Base-by-base conservation (phyloP, 2,113 vertebrate genomes). In the Hyaena hyaena region DNA sequence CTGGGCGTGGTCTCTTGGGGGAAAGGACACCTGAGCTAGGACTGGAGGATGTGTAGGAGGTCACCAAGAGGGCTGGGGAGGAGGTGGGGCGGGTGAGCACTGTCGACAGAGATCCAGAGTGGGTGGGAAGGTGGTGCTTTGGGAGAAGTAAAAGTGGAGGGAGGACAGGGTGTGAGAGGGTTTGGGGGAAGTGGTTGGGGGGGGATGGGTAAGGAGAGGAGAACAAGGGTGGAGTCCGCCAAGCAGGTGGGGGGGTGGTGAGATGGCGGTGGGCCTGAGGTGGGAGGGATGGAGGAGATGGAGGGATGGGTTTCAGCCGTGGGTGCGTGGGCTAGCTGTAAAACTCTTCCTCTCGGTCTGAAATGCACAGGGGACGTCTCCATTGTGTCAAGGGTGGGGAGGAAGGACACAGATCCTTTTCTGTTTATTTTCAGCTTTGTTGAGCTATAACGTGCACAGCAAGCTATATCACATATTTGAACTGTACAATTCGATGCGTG, bases 361-460 rank as follows among this genome's bases (percentile, higher is more conserved):
- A 31, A 33, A 31, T 43, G 65, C 87, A 79, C 45, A 68, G 10
- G 28, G 63, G 19, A 7, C 55, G 4, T 77, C 61, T 48, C 66
- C 10, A 1, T 17, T 3, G 24, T 50, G 43, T 48, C 5, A 1
- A 2, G 19, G 1, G 6, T 35, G 4, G 35, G 45, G 53, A 77
- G 69, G 28, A 45, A 61, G 69, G 53, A 50, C 61, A 10, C 17
- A 5, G 35, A 35, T n/a, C 21, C 19, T 73, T 50, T 39, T 80
- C 14, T 39, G 31, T 85, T 77, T 35, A 58, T 80, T 91, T 95
- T 48, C 92, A 35, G 63, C 21, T 92, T 81, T 79, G 79, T 69
- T 43, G 73, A 71, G 31, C 48, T 45, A 2, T 71, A 14, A 35
- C 10, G 23, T 15, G 66, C 53, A 48, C 39, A 31, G 10, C 15